A percentile compares a stretch with the other conserved stretches of the same genome.
phyloP scores from a whole-genome alignment of 1,140 invertebrate genomes.

The Psix sp. region DNA sequence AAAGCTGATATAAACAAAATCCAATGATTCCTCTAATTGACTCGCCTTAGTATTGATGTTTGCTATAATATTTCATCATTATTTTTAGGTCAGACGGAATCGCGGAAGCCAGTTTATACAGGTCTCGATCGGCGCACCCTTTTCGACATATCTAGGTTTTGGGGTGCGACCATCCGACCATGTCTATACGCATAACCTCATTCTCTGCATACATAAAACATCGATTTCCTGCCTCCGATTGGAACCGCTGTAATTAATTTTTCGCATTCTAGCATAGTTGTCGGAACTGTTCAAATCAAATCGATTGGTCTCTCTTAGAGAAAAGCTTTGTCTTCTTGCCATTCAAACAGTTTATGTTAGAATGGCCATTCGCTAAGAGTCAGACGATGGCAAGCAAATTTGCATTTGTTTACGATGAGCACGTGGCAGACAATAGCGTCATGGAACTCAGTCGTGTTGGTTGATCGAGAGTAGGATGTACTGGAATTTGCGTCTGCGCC shows the following conservation, averaged over 20 bases:
- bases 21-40: constrained; percentile 12
- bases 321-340: no score
- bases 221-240: constrained; percentile 57
- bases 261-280: constrained; percentile 8
- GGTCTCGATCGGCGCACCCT: constrained; percentile 48
- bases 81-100: constrained; percentile 45
- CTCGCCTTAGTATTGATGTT: constrained; percentile 14
- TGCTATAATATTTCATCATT: constrained; percentile 44
- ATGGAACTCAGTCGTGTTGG: constrained; percentile 25
- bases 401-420: constrained; percentile 67
- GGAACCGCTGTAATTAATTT: constrained; percentile 48
- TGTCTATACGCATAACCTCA: constrained; percentile 62
- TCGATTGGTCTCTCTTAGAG: no score
- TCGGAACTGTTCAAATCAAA: no score
- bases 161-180: constrained; percentile 64
- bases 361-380: constrained; percentile 11
- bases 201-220: constrained; percentile 44
- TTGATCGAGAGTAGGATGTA: constrained; percentile 47
- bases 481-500: constrained; percentile 50
- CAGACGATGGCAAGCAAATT: constrained; percentile 25
- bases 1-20: constrained; percentile 31
- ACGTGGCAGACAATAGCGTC: constrained; percentile 61
- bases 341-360: background rate
- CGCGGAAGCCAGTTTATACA: constrained; percentile 12
- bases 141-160: constrained; percentile 63